Conservation (phyloP, 2,888 invertebrate species). For the Desoria tigrina region DNA sequence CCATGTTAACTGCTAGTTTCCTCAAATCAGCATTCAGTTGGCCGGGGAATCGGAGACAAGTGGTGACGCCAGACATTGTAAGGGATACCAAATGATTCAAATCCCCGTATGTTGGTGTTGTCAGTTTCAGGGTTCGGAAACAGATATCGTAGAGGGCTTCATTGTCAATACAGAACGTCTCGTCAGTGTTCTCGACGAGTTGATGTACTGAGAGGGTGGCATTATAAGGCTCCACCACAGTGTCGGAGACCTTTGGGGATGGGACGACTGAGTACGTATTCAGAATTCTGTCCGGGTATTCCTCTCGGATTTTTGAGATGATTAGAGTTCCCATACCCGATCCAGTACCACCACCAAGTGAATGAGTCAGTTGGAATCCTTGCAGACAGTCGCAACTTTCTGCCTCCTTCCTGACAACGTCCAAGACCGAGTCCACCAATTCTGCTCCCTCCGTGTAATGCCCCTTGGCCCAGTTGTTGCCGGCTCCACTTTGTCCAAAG, state of each 20-base stretch:
- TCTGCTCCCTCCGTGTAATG: slow-evolving; percentile 63
- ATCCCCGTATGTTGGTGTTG: too few species aligned
- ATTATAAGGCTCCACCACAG: slow-evolving; percentile 86
- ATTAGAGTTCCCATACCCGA: slow-evolving; percentile 94
- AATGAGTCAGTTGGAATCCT: slow-evolving; percentile 93
- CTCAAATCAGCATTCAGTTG: slow-evolving; percentile 91
- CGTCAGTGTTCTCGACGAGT: slow-evolving; percentile 74
- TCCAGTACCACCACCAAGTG: slow-evolving; percentile 93
- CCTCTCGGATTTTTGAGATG: slow-evolving; percentile 94
- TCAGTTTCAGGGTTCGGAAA: slow-evolving; percentile 79
- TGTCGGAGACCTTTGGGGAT: slow-evolving; percentile 69
- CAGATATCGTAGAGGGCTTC: slow-evolving; percentile 88
- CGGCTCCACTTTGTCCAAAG: slow-evolving; percentile 84
- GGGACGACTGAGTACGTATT: slow-evolving; percentile 92
- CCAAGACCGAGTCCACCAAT: slow-evolving; percentile 71
- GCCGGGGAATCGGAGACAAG: too few species aligned
- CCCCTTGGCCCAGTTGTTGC: too few species aligned
- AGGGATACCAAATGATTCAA: too few species aligned
- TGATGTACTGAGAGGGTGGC: slow-evolving; percentile 83
- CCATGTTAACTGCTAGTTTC: slow-evolving; percentile 93
- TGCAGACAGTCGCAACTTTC: slow-evolving; percentile 88
- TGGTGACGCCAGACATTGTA: slow-evolving; percentile 83
- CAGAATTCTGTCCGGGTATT: slow-evolving; percentile 98
- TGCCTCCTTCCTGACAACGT: slow-evolving; percentile 80
- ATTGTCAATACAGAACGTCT: slow-evolving; percentile 78